phyloP scores from a whole-genome alignment of 2,888 invertebrate genomes.

The Phortica magna region DNA sequence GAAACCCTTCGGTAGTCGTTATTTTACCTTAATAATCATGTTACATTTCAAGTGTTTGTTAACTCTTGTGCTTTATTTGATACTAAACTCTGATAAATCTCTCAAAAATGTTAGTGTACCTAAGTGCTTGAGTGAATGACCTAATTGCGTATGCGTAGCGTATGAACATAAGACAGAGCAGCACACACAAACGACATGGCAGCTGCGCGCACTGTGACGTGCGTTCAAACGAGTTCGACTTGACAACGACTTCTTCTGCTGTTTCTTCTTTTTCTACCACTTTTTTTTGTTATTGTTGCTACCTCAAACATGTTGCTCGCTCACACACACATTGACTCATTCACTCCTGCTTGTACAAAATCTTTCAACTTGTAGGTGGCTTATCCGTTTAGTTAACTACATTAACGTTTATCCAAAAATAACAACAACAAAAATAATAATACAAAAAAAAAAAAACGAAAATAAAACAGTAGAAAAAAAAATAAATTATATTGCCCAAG shows the following conservation, averaged over 20 bases:
- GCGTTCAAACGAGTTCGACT: not conserved
- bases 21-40: too few species aligned
- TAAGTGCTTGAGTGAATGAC: not conserved
- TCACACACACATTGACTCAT: not conserved
- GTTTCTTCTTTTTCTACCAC: too few species aligned
- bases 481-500: slow-evolving; percentile 9
- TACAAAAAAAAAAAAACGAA: not conserved
- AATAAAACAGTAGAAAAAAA: not conserved
- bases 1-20: too few species aligned
- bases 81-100: not conserved
- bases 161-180: too few species aligned
- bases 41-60: too few species aligned
- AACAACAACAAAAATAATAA: not conserved
- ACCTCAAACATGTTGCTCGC: not conserved
- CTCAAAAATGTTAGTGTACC: not conserved
- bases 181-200: too few species aligned
- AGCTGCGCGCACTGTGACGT: slow-evolving; percentile 12
- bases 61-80: too few species aligned
- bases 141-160: slow-evolving; percentile 22
- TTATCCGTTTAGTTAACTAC: slow-evolving; percentile 30
- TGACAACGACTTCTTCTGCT: not conserved
- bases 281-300: not conserved
- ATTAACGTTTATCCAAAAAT: slow-evolving; percentile 3
- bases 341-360: not conserved
- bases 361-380: slow-evolving; percentile 22